Percentiles rank a stretch among this genome's conserved stretches.
Conservation (phyloP, 2,797 vertebrate species). For the Dicrostonyx torquatus region DNA sequence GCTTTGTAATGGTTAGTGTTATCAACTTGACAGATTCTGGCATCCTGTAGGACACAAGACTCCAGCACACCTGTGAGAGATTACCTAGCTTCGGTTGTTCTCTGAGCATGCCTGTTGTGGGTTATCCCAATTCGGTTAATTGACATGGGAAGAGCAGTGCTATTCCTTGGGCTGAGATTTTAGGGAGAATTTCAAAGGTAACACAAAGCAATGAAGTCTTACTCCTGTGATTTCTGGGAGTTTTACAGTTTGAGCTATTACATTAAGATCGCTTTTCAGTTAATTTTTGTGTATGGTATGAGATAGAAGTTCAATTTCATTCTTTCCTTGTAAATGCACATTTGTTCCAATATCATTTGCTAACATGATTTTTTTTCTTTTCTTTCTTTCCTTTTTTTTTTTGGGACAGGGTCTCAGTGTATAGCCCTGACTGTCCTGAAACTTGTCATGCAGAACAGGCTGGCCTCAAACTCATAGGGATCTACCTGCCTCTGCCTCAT, state of each 20-base stretch:
- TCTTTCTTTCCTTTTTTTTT: not conserved
- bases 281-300: not conserved
- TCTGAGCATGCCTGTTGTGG: not conserved
- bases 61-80: not conserved
- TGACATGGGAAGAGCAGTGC: not conserved
- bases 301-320: not conserved
- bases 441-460: not conserved
- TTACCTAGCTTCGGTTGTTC: not conserved
- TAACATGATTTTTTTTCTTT: not conserved
- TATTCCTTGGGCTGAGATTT: not conserved
- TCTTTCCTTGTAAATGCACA: not conserved
- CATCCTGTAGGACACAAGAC: not conserved
- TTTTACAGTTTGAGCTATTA: constrained; percentile 2
- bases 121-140: not conserved
- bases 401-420: not conserved
- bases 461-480: not conserved
- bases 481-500: not conserved
- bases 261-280: constrained; percentile 9
- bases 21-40: not conserved
- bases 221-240: not conserved
- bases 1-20: not conserved
- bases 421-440: not conserved
- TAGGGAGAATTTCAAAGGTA: not conserved
- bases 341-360: not conserved
- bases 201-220: not conserved